Percentiles rank a stretch among this genome's conserved stretches.
These are phyloP conservation scores for Corythaeola cristata DNA, from an alignment of 2,113 vertebrate species.

Conservation along the genomic window DNA sequence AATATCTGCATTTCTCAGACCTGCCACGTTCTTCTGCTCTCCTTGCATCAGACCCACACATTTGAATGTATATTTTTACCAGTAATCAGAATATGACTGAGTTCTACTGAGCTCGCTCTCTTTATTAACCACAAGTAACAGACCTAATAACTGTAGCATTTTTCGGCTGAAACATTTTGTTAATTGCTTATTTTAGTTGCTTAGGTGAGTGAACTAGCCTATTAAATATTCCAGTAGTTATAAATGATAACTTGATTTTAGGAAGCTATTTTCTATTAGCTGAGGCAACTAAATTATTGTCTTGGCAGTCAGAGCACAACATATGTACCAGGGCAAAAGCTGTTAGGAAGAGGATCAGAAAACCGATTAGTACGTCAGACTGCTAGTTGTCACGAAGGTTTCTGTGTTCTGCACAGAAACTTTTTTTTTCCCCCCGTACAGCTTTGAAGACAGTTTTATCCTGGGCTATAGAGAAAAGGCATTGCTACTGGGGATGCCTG, in stretches of 20 bases:
- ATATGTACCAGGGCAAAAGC: neutral
- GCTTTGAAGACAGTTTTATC: neutral
- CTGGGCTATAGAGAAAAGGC: neutral
- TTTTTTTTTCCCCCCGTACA: rapidly evolving
- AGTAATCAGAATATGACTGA: neutral
- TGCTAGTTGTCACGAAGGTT: neutral
- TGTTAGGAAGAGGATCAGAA: neutral
- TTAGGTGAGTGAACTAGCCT: neutral
- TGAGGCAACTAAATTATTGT: neutral
- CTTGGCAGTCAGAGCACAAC: neutral
- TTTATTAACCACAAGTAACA: neutral
- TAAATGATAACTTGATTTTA: neutral
- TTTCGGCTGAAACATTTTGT: neutral
- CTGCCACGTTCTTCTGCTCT: neutral
- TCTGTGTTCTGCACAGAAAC: neutral
- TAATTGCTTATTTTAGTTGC: neutral
- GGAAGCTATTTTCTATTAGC: neutral
- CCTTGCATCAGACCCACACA: neutral
- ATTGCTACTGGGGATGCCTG: neutral
- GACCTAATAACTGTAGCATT: neutral
- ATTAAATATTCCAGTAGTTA: neutral
- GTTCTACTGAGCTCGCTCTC: neutral
- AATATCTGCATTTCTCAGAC: neutral
- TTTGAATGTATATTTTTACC: neutral
- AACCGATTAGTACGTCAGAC: neutral